These are phyloP conservation scores for Oncorhynchus masou DNA, from an alignment of 2,113 vertebrate genomes.

Conservation along the genomic window DNA sequence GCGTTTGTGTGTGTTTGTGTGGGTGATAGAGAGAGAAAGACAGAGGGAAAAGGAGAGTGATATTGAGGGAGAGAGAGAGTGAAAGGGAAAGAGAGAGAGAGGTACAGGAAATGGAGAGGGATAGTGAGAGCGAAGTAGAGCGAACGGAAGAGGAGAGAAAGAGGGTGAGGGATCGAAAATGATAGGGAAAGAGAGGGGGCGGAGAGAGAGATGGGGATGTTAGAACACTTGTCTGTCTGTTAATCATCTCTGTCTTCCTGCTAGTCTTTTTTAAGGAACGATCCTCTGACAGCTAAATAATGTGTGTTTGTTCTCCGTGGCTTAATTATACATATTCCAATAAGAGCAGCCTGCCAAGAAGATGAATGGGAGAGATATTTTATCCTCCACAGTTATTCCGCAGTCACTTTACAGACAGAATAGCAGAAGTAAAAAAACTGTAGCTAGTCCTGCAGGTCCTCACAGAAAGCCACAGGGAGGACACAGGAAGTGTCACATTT, in stretches of 20 bases:
- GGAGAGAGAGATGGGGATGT: background rate
- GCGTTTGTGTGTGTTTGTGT: background rate
- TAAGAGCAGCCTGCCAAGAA: constrained; percentile 29
- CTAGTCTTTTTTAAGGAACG: background rate
- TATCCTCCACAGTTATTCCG: constrained; percentile 29
- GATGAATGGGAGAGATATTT: constrained; percentile 30
- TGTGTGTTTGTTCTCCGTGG: constrained; percentile 36
- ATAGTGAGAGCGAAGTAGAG: background rate
- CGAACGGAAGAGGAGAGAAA: background rate
- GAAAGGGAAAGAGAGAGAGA: background rate
- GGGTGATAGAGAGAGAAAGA: background rate
- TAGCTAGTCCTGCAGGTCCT: background rate
- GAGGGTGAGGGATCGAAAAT: background rate
- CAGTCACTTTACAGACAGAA: constrained; percentile 19
- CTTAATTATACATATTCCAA: constrained; percentile 55
- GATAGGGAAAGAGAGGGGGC: background rate
- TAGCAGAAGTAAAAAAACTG: constrained; percentile 10
- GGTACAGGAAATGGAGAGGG: background rate
- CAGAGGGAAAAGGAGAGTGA: background rate
- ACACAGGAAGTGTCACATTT: constrained; percentile 41
- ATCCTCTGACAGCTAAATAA: constrained; percentile 52
- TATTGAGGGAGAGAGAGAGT: background rate
- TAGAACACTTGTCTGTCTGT: background rate
- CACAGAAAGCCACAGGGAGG: background rate
- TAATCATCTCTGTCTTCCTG: background rate